Evolutionary conservation across 2,888 invertebrate species (phyloP).

Genomic region (Agrilus mali): DNA sequence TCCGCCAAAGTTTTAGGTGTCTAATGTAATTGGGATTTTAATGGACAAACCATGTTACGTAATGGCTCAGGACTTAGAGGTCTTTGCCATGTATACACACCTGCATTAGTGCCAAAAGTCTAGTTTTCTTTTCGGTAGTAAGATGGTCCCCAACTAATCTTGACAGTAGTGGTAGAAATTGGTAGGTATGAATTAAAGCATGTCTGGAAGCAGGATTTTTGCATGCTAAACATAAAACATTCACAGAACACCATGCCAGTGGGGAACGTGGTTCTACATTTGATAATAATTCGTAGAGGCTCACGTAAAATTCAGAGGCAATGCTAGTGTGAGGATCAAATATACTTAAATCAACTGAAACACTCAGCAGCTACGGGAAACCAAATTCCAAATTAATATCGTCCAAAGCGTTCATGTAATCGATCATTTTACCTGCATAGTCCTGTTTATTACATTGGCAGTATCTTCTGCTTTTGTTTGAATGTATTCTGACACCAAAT

Average conservation of each 20-base stretch:
- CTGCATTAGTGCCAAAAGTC: slow-evolving; percentile 51
- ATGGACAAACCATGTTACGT: too few relatives aligned
- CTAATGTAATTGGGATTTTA: too few relatives aligned
- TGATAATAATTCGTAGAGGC: slow-evolving; percentile 51
- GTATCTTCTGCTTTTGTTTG: slow-evolving; percentile 40
- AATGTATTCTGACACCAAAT: slow-evolving; percentile 40
- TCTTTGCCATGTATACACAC: slow-evolving; percentile 26
- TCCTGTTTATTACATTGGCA: slow-evolving; percentile 40
- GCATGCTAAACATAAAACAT: slow-evolving; percentile 50
- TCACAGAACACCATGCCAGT: slow-evolving; percentile 51
- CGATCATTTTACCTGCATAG: slow-evolving; percentile 25
- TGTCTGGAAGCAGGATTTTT: slow-evolving; percentile 48
- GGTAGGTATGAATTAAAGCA: slow-evolving; percentile 55
- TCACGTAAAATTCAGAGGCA: slow-evolving; percentile 54
- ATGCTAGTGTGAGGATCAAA: slow-evolving; percentile 54
- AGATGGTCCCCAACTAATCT: slow-evolving; percentile 46
- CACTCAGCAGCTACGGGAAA: slow-evolving; percentile 45
- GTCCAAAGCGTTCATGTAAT: not conserved
- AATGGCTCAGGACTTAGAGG: too few relatives aligned
- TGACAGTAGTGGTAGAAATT: slow-evolving; percentile 54
- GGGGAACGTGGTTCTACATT: slow-evolving; percentile 42
- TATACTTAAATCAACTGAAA: slow-evolving; percentile 48
- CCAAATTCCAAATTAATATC: not conserved
- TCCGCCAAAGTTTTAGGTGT: too few relatives aligned
- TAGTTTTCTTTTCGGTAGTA: slow-evolving; percentile 49